A percentile compares a stretch with the other conserved stretches of the same genome.
Conservation (phyloP, 2,888 invertebrate genomes). For the Acleris literana region DNA sequence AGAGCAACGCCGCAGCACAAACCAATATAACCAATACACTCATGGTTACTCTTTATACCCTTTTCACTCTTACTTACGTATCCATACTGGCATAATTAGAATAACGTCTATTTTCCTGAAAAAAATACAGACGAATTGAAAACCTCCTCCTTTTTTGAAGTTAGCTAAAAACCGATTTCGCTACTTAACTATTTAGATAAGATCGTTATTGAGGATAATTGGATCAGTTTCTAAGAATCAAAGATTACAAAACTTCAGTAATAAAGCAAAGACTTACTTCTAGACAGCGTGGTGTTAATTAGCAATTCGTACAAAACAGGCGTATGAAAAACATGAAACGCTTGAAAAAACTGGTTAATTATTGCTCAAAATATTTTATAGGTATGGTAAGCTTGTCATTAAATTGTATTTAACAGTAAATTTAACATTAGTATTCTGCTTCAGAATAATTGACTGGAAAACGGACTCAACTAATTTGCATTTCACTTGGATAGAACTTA, state of each 20-base stretch:
- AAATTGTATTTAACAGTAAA: neutral
- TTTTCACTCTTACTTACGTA: slow-evolving; percentile 51
- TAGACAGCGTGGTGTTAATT: neutral
- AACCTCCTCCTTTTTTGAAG: too few species aligned
- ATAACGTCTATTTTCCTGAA: neutral
- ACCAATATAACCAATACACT: slow-evolving; percentile 50
- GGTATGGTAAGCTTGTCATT: neutral
- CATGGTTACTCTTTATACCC: slow-evolving; percentile 49
- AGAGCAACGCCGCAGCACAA: slow-evolving; percentile 50
- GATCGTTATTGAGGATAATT: neutral
- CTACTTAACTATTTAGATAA: neutral
- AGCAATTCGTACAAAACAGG: too few species aligned
- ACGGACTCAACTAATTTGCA: slow-evolving; percentile 16
- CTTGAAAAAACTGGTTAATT: too few species aligned
- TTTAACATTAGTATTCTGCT: neutral
- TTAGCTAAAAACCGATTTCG: neutral
- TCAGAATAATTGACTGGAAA: neutral
- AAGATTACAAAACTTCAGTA: neutral
- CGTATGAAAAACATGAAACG: too few species aligned
- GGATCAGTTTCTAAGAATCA: neutral
- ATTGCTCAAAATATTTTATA: neutral
- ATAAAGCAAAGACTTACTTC: neutral
- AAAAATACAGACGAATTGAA: neutral
- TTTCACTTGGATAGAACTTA: slow-evolving; percentile 45
- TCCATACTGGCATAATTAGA: slow-evolving; percentile 16